Percentiles rank a stretch among this genome's conserved stretches.
phyloP scores from a whole-genome alignment of 2,113 vertebrate species.

The Lepidiolamprologus cunningtoni region DNA sequence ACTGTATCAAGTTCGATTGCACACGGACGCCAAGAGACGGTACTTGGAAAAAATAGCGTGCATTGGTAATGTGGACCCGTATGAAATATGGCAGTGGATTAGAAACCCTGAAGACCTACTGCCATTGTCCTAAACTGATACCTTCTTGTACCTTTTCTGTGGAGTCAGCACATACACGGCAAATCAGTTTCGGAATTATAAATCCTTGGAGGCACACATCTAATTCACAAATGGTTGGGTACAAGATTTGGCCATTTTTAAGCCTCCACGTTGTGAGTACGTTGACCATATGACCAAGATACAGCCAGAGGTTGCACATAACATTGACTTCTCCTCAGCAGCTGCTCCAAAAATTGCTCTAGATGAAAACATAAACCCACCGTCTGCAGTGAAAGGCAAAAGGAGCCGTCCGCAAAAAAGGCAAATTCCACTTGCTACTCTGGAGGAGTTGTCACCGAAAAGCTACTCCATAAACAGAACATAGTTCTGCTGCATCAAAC shows the following conservation, averaged over 20 bases:
- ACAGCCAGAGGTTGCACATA: background rate
- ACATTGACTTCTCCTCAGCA: background rate
- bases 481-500: no score
- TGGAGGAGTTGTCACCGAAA: rapidly evolving
- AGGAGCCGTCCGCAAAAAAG: no score
- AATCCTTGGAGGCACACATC: rapidly evolving
- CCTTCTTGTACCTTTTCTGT: rapidly evolving
- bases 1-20: rapidly evolving
- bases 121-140: rapidly evolving
- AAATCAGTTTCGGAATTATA: rapidly evolving
- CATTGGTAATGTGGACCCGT: background rate
- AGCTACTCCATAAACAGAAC: no score
- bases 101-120: background rate
- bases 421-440: no score
- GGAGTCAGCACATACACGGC: rapidly evolving
- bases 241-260: background rate
- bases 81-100: rapidly evolving
- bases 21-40: rapidly evolving
- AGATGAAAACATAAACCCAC: rapidly evolving
- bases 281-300: background rate
- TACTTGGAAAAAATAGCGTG: rapidly evolving
- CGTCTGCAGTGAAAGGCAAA: background rate
- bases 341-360: rapidly evolving
- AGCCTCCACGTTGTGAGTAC: rapidly evolving
- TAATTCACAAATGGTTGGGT: rapidly evolving